A percentile compares a stretch with the other conserved stretches of the same genome.
Evolutionary conservation across 2,888 invertebrate species (phyloP).

Genomic region (Athripsodes cinereus): DNA sequence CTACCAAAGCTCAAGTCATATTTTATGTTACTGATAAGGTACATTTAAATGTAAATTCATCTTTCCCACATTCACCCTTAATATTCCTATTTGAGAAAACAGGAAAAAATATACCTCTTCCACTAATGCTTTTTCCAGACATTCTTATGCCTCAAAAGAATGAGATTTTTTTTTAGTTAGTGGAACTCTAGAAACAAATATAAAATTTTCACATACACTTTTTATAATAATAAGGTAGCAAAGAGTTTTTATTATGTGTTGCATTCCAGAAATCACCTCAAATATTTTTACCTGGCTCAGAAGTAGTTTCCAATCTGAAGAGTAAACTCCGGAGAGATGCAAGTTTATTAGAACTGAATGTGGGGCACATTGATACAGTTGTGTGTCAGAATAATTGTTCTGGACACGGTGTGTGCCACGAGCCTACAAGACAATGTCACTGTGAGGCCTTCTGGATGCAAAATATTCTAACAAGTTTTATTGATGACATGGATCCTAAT

Average conservation of each 20-base stretch:
- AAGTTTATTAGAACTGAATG: constrained; percentile 54
- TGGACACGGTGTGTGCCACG: constrained; percentile 84
- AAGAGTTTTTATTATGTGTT: no score
- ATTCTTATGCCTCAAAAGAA: no score
- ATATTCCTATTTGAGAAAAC: no score
- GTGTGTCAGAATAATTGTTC: constrained; percentile 92
- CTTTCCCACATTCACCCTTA: no score
- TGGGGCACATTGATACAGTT: constrained; percentile 71
- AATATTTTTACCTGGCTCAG: constrained; percentile 49
- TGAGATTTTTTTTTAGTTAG: no score
- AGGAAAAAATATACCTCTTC: no score
- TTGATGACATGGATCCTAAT: constrained; percentile 66
- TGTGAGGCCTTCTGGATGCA: constrained; percentile 98
- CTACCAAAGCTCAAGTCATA: constrained; percentile 58
- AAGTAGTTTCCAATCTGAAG: constrained; percentile 60
- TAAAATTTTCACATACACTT: no score
- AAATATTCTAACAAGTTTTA: constrained; percentile 62
- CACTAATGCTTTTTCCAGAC: no score
- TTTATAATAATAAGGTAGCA: no score
- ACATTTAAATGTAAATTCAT: no score
- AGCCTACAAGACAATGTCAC: constrained; percentile 73
- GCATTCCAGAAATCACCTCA: constrained; percentile 33
- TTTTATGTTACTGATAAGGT: constrained; percentile 61
- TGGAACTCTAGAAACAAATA: no score
- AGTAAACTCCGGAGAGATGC: constrained; percentile 65